phyloP scores from a whole-genome alignment of 2,113 vertebrate genomes.

The Gymnarchus niloticus region DNA sequence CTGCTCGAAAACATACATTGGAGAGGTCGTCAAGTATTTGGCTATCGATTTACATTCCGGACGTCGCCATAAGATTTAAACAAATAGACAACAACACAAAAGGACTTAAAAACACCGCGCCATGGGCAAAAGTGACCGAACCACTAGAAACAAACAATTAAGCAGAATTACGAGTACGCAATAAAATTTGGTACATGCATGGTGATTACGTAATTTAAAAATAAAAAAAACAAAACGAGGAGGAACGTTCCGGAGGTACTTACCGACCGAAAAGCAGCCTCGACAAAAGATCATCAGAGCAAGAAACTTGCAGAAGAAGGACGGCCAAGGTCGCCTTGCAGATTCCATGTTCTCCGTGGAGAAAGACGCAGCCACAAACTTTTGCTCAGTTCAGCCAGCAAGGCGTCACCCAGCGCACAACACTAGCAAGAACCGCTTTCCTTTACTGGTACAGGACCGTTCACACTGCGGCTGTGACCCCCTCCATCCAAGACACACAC shows the following conservation, averaged over 20 bases:
- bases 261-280: slow-evolving; percentile 9
- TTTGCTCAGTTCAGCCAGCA: not conserved
- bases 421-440: not conserved
- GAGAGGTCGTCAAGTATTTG: too few species aligned
- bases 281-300: not conserved
- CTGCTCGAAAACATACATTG: not conserved
- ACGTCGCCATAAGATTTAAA: not conserved
- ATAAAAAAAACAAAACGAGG: not conserved
- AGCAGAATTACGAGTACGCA: not conserved
- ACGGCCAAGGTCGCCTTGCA: not conserved
- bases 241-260: not conserved
- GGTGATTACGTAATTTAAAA: not conserved
- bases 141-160: not conserved
- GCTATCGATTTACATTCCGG: not conserved
- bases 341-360: slow-evolving; percentile 12
- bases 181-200: not conserved
- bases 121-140: not conserved
- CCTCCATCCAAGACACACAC: too few species aligned
- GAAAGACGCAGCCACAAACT: not conserved
- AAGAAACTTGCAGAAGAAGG: not conserved
- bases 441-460: too few species aligned
- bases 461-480: too few species aligned
- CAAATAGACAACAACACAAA: not conserved
- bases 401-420: not conserved
- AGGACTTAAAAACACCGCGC: not conserved